These are phyloP conservation scores for Hystrix cristata DNA, from an alignment of 2,113 vertebrate genomes.

Conservation along the genomic window DNA sequence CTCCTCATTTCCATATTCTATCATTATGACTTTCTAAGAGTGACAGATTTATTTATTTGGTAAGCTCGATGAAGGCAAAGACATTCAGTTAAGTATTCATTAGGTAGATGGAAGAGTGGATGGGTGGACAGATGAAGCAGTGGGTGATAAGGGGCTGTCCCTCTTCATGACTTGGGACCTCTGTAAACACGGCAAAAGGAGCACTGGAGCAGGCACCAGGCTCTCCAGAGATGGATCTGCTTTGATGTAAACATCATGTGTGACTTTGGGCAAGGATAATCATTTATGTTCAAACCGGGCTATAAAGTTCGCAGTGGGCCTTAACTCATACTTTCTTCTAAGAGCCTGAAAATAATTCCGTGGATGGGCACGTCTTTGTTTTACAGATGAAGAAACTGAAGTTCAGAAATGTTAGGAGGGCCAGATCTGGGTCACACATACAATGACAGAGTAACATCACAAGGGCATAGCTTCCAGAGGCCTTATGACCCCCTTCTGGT, in stretches of 20 bases:
- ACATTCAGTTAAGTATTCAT: conserved; percentile 8
- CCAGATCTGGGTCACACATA: neutral
- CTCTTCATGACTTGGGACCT: neutral
- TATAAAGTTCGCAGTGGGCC: neutral
- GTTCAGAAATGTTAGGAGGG: neutral
- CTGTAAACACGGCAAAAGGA: neutral
- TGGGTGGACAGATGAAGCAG: neutral
- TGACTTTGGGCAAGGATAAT: neutral
- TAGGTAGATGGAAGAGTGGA: neutral
- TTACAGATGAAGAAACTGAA: neutral
- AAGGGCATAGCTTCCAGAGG: neutral
- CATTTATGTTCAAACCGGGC: neutral
- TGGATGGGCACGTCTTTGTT: neutral
- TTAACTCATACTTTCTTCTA: conserved; percentile 10
- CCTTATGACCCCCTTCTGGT: neutral
- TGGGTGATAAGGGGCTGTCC: neutral
- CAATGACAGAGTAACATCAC: neutral
- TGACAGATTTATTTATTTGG: neutral
- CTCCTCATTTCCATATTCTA: neutral
- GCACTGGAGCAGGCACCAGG: neutral
- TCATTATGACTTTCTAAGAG: neutral
- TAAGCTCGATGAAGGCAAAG: neutral
- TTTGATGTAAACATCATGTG: neutral
- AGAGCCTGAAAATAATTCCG: conserved; percentile 12
- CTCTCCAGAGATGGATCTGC: neutral